Base-by-base conservation (phyloP, 2,113 vertebrate genomes). In the Lutjanus erythropterus region DNA sequence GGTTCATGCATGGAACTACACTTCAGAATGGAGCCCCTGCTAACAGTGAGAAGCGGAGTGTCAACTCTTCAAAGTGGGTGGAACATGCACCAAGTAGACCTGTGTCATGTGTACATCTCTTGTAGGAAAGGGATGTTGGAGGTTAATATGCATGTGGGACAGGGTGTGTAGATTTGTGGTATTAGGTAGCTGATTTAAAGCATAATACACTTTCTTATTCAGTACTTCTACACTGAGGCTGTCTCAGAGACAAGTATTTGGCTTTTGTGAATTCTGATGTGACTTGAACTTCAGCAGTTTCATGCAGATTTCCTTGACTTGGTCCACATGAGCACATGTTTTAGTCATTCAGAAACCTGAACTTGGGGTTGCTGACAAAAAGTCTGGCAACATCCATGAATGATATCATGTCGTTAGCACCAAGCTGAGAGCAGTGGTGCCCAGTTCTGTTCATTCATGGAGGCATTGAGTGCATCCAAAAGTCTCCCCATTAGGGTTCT, bases 361-460 rank as follows among this genome's bases (percentile, higher is more conserved):
- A 64, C 39, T 62, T n/a, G 1, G n/a, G 16, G 27, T 60, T 53
- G 18, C 44, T 60, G 35, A 35, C 42, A 33, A 23, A 56, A 44
- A 27, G 19, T 75, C 44, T 61, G 55, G 31, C 72, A 56, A 3
- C 25, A 42, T 50, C 15, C 16, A 23, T 71, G 35, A 68, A 27
- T 44, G 21, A 68, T 18, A 23, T 31, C 23, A 25, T 31, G 16
- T 70, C 4, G 19, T 44, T 16, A 21, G 27, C 14, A 49, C 53
- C 47, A 31, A 53, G 52, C 73, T 61, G 39, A 42, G 18, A 44
- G 47, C 69, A 23, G 14, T 15, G 44, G 9, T 41, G 50, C 46
- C 31, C 59, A 69, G 35, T 21, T 53, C 47, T 39, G 55, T n/a
- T 71, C 37, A 23, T 47, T 69, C 18, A 7, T 74, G 31, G 56